Conservation (phyloP, 2,797 vertebrate genomes). For the Periparus ater region DNA sequence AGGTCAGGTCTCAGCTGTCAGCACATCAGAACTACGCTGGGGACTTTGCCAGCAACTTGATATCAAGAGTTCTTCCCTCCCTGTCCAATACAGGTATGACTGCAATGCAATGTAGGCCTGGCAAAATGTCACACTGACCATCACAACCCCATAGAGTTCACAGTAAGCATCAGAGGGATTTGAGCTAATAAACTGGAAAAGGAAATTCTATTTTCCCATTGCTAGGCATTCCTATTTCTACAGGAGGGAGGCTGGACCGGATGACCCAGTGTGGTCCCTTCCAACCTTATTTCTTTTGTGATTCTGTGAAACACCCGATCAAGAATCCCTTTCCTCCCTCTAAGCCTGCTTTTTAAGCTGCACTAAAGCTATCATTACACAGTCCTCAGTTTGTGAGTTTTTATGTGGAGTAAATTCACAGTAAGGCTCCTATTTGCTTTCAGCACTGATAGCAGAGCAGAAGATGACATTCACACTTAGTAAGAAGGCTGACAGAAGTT, state of each 20-base stretch:
- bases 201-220: neutral
- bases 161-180: neutral
- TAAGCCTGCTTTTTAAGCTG: neutral
- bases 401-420: neutral
- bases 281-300: neutral
- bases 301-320: neutral
- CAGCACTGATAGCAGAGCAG: neutral
- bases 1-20: neutral
- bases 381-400: neutral
- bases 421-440: neutral
- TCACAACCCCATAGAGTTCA: neutral
- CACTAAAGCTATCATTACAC: neutral
- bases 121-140: neutral
- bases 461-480: neutral
- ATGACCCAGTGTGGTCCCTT: neutral
- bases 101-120: neutral
- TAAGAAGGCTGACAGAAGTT: constrained; percentile 8
- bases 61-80: neutral
- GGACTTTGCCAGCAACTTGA: neutral
- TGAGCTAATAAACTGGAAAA: neutral
- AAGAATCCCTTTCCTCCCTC: neutral
- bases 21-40: neutral
- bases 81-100: neutral
- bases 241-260: neutral
- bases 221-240: neutral